Percentiles rank a stretch among this genome's conserved stretches.
These are phyloP conservation scores for Formicarius rufipectus DNA, from an alignment of 2,113 vertebrate genomes.

Conservation along the genomic window DNA sequence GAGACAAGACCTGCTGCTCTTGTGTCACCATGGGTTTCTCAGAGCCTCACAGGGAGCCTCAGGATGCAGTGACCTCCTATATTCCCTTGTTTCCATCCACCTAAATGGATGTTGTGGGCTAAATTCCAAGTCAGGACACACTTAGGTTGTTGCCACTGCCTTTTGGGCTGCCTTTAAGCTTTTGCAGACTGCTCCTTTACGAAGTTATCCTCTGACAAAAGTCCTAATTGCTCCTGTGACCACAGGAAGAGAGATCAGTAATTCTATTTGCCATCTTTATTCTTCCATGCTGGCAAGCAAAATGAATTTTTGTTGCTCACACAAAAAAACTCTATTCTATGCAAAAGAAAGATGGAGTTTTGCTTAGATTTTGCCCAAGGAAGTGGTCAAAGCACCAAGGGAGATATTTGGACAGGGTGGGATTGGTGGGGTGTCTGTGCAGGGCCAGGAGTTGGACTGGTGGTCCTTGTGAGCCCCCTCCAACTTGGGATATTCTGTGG, in stretches of 20 bases:
- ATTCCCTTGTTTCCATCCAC: not conserved
- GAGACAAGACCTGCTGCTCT: not conserved
- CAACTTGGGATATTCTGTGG: not conserved
- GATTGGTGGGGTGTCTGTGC: not conserved
- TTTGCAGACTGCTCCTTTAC: not conserved
- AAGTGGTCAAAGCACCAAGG: not conserved
- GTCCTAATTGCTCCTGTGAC: not conserved
- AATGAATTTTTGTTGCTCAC: not conserved
- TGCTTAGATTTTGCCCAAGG: not conserved
- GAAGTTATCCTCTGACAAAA: not conserved
- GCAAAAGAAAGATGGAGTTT: not conserved
- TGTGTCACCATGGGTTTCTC: not conserved
- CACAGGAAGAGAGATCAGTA: not conserved
- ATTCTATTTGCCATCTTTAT: not conserved
- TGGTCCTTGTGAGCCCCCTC: not conserved
- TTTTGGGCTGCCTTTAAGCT: not conserved
- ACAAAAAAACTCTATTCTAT: not conserved
- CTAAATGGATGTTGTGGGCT: not conserved
- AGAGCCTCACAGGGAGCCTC: not conserved
- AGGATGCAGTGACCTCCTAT: not conserved
- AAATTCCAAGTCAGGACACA: not conserved
- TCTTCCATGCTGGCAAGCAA: not conserved
- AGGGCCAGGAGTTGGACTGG: not conserved
- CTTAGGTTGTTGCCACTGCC: not conserved
- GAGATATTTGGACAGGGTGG: not conserved